These are phyloP conservation scores for Porites divaricata DNA, from an alignment of 92 coral and sea anemone species.

Conservation along the genomic window DNA sequence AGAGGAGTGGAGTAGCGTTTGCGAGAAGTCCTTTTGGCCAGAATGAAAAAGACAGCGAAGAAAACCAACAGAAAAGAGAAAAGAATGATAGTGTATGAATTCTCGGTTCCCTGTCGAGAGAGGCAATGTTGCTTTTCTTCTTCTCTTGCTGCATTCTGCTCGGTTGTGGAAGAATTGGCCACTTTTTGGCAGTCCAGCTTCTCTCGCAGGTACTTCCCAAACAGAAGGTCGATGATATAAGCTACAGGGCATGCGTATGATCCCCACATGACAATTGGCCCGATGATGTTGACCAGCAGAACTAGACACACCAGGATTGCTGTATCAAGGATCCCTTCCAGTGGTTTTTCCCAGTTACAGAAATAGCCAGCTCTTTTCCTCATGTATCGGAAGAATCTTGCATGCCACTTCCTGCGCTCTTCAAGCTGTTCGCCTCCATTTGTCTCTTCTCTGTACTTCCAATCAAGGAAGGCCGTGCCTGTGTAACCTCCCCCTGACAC, in stretches of 20 bases:
- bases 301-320: slow-evolving; percentile 20
- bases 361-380: slow-evolving; percentile 30
- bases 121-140: background rate
- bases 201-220: slow-evolving; percentile 43
- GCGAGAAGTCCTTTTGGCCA: slow-evolving; percentile 1
- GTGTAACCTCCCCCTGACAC: slow-evolving; percentile 63
- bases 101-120: slow-evolving; percentile 4
- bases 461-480: slow-evolving; percentile 52
- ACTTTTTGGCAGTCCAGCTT: slow-evolving; percentile 27
- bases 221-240: slow-evolving; percentile 41
- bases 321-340: slow-evolving; percentile 43
- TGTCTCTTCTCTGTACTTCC: slow-evolving; percentile 49
- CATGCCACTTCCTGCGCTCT: slow-evolving; percentile 11
- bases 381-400: slow-evolving; percentile 32
- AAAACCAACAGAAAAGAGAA: slow-evolving; percentile 20
- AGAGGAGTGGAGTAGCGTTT: slow-evolving; percentile 3
- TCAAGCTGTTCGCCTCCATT: slow-evolving; percentile 6
- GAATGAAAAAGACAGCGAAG: slow-evolving; percentile 23
- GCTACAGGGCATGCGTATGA: slow-evolving; percentile 53
- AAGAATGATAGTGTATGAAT: slow-evolving; percentile 13
- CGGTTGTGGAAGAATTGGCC: background rate
- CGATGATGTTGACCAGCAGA: slow-evolving; percentile 18
- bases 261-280: slow-evolving; percentile 38
- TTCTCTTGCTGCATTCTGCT: background rate
- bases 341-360: slow-evolving; percentile 52